These are phyloP conservation scores for Ptiloglossa arizonensis DNA, from an alignment of 1,140 invertebrate species.

Conservation along the genomic window DNA sequence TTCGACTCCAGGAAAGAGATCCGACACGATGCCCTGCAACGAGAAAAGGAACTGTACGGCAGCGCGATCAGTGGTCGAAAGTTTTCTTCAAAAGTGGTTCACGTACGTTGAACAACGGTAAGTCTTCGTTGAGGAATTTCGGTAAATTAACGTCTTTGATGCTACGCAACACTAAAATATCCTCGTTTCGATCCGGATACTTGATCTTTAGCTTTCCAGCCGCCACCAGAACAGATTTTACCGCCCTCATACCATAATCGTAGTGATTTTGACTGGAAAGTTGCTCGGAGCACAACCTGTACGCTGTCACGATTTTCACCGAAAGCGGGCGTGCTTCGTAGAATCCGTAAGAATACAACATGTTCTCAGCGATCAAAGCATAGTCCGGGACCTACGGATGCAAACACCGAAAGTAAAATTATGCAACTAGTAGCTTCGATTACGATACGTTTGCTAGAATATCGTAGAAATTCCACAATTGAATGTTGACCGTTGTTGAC, in stretches of 20 bases:
- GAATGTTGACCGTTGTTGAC: no score
- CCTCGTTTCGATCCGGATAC: constrained; percentile 92
- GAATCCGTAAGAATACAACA: constrained; percentile 96
- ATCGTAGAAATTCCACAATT: no score
- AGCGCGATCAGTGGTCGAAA: no score
- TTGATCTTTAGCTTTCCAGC: constrained; percentile 95
- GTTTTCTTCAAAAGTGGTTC: no score
- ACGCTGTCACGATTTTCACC: constrained; percentile 97
- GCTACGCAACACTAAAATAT: constrained; percentile 91
- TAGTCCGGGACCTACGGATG: constrained; percentile 96
- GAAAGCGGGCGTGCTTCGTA: constrained; percentile 93
- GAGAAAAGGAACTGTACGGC: constrained; percentile 58
- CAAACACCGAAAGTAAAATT: no score
- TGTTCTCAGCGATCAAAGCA: constrained; percentile 96
- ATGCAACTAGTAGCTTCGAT: no score
- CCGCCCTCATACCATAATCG: constrained; percentile 96
- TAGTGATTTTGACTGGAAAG: constrained; percentile 97
- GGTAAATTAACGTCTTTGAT: constrained; percentile 97
- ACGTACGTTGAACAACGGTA: constrained; percentile 90
- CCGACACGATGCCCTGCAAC: constrained; percentile 92
- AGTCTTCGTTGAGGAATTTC: constrained; percentile 94
- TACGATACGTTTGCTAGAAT: no score
- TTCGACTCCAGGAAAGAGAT: constrained; percentile 92
- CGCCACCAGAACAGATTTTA: constrained; percentile 94
- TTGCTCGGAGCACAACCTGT: constrained; percentile 96